Base-by-base conservation (phyloP, 37 sponge, comb jelly and placozoan species). In the Theonella swinhoei region DNA sequence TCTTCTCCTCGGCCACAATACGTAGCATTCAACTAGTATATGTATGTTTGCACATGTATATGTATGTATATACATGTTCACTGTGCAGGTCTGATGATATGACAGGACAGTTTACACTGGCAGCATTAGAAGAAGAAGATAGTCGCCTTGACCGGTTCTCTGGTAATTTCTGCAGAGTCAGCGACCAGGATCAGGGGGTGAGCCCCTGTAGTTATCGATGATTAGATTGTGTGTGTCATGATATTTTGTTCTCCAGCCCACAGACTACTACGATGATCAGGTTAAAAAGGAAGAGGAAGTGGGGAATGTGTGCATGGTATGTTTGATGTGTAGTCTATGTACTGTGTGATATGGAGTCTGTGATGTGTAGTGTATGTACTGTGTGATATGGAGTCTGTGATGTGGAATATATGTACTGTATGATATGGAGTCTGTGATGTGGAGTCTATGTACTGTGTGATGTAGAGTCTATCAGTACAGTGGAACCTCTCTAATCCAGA, bases 191-290 rank as follows among this genome's bases (percentile, higher is more conserved):
- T 1, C 29, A 71, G n/a, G 63, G 64, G 60, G 59, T 82, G 36
- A 61, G 62, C 54, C 14, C 68, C 54, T 14, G 54, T 14, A 47
- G n/a, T n/a, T n/a, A n/a, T n/a, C n/a, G n/a, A n/a, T n/a, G n/a
- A 47, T 47, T 47, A 47, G 54, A 35, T 14, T 20, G 35, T 72
- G 35, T 34, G 77, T 34, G 25, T 22, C 25, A 40, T 72, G 39
- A 11, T 43, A 5, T 39, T 36, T 72, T 68, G 42, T 40, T 11
- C 24, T 35, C 4, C 75, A 91, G 92, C 84, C 84, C 19, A 70
- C 63, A 75, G 92, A 91, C 30, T 87, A 87, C 61, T 91, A 87
- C 32, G 92, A 91, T 38, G 80, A 87, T 14, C 67, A 36, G 41
- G 71, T 79, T 24, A 87, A 87, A 36, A 35, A 30, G 11, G 84